These are phyloP conservation scores for Drosophila prostipennis DNA, from an alignment of 2,888 invertebrate species.

Conservation along the genomic window DNA sequence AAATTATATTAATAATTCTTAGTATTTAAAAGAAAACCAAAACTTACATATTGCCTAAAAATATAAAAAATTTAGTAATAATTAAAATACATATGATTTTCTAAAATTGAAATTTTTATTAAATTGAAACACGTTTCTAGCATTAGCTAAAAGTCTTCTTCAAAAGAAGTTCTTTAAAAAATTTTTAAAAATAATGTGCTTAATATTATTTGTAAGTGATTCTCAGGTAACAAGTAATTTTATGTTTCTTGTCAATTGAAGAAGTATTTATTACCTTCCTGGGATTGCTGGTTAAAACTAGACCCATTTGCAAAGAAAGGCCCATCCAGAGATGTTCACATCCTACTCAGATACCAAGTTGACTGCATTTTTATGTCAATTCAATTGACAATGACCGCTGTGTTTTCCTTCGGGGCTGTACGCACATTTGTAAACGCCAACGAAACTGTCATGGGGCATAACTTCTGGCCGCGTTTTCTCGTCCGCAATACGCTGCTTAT, in stretches of 20 bases:
- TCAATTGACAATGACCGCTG: conserved; percentile 30
- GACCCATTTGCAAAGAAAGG: background rate
- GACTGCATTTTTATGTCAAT: conserved; percentile 51
- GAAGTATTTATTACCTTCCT: background rate
- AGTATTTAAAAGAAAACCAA: too few species aligned
- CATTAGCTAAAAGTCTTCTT: too few species aligned
- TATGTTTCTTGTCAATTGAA: background rate
- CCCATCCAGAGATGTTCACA: conserved; percentile 10
- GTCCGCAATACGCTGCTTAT: conserved; percentile 53
- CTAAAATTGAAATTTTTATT: too few species aligned
- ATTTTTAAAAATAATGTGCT: too few species aligned
- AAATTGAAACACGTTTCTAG: too few species aligned
- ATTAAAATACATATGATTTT: too few species aligned
- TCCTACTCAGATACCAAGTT: conserved; percentile 34
- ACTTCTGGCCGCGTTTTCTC: conserved; percentile 49
- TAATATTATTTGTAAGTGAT: too few species aligned
- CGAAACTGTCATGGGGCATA: conserved; percentile 59
- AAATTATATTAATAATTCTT: too few species aligned
- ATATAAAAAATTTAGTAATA: too few species aligned
- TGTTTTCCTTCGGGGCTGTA: conserved; percentile 11
- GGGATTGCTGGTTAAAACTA: background rate
- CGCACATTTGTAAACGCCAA: conserved; percentile 56
- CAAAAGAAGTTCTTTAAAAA: too few species aligned
- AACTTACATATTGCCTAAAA: too few species aligned
- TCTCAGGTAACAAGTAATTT: too few species aligned